Percentiles rank a stretch among this genome's conserved stretches.
phyloP scores from a whole-genome alignment of 1,140 invertebrate genomes.

The Vollenhovia emeryi region DNA sequence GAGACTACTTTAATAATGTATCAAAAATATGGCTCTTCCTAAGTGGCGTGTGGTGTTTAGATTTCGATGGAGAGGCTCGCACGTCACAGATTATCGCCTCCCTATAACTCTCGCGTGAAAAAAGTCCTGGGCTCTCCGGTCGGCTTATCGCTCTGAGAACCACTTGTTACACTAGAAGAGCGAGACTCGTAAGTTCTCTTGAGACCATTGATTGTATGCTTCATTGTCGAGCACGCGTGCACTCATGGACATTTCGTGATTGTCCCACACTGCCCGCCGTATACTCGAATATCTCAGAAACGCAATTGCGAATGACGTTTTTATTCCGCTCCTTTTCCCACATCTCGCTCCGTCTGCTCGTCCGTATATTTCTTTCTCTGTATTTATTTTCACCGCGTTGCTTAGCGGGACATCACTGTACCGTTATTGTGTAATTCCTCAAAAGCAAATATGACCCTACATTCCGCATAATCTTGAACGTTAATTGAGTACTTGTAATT shows the following conservation, averaged over 20 bases:
- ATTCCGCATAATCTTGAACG: not conserved
- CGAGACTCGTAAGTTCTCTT: constrained; percentile 12
- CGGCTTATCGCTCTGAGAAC: constrained; percentile 73
- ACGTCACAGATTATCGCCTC: constrained; percentile 58
- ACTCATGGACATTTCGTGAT: constrained; percentile 24
- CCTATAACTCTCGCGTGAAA: constrained; percentile 64
- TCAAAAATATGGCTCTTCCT: not conserved
- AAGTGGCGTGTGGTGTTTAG: constrained; percentile 3
- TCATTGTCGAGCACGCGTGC: not conserved
- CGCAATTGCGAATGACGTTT: constrained; percentile 54
- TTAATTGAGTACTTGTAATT: not conserved
- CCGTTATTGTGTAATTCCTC: constrained; percentile 16
- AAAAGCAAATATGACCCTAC: not conserved
- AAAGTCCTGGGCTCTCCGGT: constrained; percentile 46
- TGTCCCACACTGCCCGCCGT: constrained; percentile 55
- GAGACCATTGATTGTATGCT: constrained; percentile 48
- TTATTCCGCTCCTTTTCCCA: not conserved
- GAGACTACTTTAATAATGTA: too few relatives aligned
- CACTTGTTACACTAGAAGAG: constrained; percentile 60
- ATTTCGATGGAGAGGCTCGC: constrained; percentile 19
- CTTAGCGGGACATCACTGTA: not conserved
- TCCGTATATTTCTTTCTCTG: not conserved
- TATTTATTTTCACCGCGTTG: not conserved
- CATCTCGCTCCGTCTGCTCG: not conserved
- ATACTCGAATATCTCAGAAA: constrained; percentile 60